These are phyloP conservation scores for Melanotaenia nigrans DNA, from an alignment of 2,797 vertebrate genomes.

Conservation along the genomic window DNA sequence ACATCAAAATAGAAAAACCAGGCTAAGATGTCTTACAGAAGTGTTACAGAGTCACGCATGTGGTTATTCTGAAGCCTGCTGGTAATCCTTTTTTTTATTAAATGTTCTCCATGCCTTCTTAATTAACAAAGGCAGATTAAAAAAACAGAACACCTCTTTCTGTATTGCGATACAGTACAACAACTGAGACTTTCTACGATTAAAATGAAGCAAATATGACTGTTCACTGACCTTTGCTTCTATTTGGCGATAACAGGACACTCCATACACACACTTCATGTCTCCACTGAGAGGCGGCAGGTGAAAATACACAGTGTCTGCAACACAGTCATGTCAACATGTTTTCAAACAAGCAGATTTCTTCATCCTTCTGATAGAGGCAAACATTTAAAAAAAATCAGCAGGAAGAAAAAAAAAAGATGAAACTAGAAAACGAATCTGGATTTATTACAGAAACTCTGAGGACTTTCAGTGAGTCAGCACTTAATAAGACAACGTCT, in stretches of 20 bases:
- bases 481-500: neutral
- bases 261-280: slow-evolving; percentile 91
- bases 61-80: neutral
- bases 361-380: neutral
- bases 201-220: neutral
- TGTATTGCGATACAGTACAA: too few relatives aligned
- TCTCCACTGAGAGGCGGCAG: slow-evolving; percentile 89
- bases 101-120: too few relatives aligned
- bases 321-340: slow-evolving; percentile 10
- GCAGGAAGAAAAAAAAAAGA: neutral
- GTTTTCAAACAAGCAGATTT: neutral
- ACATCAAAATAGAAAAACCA: neutral
- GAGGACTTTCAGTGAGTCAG: too few relatives aligned
- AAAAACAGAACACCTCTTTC: neutral
- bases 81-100: neutral
- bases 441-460: too few relatives aligned
- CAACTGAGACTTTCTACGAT: neutral
- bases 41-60: neutral
- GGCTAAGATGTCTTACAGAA: neutral
- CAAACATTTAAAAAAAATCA: neutral
- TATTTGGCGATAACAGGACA: slow-evolving; percentile 98
- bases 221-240: slow-evolving; percentile 91
- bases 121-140: too few relatives aligned
- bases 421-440: too few relatives aligned
- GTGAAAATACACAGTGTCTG: slow-evolving; percentile 92